Base-by-base conservation (phyloP, 2,797 vertebrate genomes). In the Acanthurus leucopareius region DNA sequence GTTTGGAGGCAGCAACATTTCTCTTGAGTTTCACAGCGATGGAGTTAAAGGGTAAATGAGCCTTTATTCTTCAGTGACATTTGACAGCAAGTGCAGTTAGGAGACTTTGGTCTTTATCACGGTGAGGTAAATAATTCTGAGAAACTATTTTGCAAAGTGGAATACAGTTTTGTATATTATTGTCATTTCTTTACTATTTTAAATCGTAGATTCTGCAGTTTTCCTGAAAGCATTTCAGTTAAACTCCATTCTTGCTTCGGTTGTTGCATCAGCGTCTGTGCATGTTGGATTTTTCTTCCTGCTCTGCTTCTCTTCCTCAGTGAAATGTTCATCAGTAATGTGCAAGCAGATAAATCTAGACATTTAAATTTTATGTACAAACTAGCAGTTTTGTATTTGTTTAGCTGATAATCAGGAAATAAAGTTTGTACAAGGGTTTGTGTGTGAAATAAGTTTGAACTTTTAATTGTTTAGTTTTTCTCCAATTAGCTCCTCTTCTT, bases 381-480 rank as follows among this genome's bases (percentile, higher is more conserved):
- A 60, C 16, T 35, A 38, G 10, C 19, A 45, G 32, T 70, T 62
- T 44, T 22, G 14, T 35, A 60, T 45, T 67, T 62, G 42, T 45
- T 57, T 38, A 14, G 42, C 25, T 35, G 60, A 38, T 38, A 44
- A 62, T 69, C 40, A 16, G 48, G 44, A 67, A 73, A 67, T 58
- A 45, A 8, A 8, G 17, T 69, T 63, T 68, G 52, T 52, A 17
- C 3, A 1, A 3, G 10, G 7, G 45, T 79, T 22, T 79, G 63
- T 54, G 19, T 61, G 32, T 56, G 45, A 32, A n/a, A 28, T 49
- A 48, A 42, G 19, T 65, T 57, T 58, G 11, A 72, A 71, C 16
- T 45, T 17, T 3, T 72, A 56, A 66, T 35, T 83, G 51, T 53
- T 79, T 11, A 10, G 17, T 59, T 68, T 59, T 73, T 48, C 19